Conservation (phyloP, 2,888 invertebrate genomes). For the Synergus gifuensis region DNA sequence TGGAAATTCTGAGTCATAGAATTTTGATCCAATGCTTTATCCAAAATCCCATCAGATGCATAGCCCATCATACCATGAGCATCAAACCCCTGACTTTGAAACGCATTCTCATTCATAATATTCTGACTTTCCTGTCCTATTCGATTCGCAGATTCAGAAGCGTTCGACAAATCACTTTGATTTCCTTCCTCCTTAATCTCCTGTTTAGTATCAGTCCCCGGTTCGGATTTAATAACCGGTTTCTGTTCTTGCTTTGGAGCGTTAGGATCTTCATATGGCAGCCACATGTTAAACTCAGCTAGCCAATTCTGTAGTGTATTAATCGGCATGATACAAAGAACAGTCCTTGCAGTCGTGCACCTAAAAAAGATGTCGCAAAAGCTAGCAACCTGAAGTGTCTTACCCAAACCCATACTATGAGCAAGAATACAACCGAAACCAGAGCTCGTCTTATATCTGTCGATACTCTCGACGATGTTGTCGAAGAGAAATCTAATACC, state of each 20-base stretch:
- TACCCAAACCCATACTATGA: conserved; percentile 99
- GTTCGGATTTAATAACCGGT: conserved; percentile 62
- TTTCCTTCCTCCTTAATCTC: conserved; percentile 73
- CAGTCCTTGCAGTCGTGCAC: conserved; percentile 92
- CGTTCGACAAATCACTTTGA: conserved; percentile 69
- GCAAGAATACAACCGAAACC: conserved; percentile 99
- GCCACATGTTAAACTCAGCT: conserved; percentile 98
- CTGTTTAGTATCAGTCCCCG: conserved; percentile 62
- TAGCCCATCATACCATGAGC: conserved; percentile 63
- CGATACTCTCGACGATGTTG: conserved; percentile 96
- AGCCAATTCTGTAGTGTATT: conserved; percentile 99
- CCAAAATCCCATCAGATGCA: conserved; percentile 63
- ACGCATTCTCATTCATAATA: conserved; percentile 59
- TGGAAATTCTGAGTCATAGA: conserved; percentile 65
- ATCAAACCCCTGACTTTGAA: conserved; percentile 65
- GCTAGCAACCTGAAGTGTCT: conserved; percentile 96
- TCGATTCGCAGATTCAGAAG: conserved; percentile 66
- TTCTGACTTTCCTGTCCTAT: conserved; percentile 61
- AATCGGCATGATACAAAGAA: conserved; percentile 98
- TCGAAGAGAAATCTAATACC: conserved; percentile 98
- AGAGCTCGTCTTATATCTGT: conserved; percentile 86
- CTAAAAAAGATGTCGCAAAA: conserved; percentile 97
- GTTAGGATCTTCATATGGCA: conserved; percentile 84
- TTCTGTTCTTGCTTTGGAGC: conserved; percentile 52
- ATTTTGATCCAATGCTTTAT: conserved; percentile 61